A percentile compares a stretch with the other conserved stretches of the same genome.
Evolutionary conservation across 1,140 invertebrate species (phyloP).

Genomic region (Papilio glaucus): DNA sequence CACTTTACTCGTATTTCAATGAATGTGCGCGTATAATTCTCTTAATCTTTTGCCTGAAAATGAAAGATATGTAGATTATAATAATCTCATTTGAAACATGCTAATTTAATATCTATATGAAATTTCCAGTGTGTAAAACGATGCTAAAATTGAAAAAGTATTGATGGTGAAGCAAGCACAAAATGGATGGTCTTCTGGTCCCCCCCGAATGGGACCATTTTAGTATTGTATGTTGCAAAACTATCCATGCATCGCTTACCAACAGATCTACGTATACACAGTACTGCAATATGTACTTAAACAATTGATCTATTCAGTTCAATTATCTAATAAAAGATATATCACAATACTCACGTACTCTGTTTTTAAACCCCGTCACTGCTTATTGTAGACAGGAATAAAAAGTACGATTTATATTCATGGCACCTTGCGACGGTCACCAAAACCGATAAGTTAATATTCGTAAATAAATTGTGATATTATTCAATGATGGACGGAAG

Average conservation of each 20-base stretch:
- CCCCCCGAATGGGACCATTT: too few relatives aligned
- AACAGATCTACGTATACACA: too few relatives aligned
- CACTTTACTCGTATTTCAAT: conserved; percentile 24
- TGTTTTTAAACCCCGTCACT: too few relatives aligned
- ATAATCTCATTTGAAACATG: not conserved
- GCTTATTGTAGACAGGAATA: conserved; percentile 8
- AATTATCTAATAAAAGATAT: conserved; percentile 21
- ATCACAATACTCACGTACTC: not conserved
- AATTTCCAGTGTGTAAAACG: too few relatives aligned
- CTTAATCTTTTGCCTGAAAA: conserved; percentile 7
- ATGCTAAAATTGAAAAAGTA: too few relatives aligned
- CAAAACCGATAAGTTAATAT: not conserved
- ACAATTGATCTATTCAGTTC: not conserved
- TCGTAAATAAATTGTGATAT: conserved; percentile 24
- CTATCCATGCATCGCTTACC: too few relatives aligned
- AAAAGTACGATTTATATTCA: conserved; percentile 18
- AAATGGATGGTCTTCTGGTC: too few relatives aligned
- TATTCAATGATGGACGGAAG: conserved; percentile 14
- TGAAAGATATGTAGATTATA: not conserved
- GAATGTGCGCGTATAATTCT: not conserved
- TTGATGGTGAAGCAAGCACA: too few relatives aligned
- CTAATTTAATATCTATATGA: too few relatives aligned
- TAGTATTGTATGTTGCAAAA: too few relatives aligned
- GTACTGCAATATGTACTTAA: too few relatives aligned
- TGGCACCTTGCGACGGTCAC: not conserved